These are phyloP conservation scores for Halocaridina rubra DNA, from an alignment of 2,888 invertebrate species.

Conservation along the genomic window DNA sequence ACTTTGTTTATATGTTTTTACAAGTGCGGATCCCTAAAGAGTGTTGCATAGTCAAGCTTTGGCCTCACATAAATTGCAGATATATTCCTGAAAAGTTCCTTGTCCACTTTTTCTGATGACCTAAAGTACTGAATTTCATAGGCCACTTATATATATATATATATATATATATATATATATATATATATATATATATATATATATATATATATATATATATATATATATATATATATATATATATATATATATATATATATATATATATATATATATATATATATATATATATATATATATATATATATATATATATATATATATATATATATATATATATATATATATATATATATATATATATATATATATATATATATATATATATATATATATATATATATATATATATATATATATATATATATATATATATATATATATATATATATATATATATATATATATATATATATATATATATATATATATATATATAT, in stretches of 20 bases:
- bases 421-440: background rate
- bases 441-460: background rate
- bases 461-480: background rate
- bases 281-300: conserved; percentile 14
- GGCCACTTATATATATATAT: background rate
- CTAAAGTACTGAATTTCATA: too few species aligned
- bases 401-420: background rate
- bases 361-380: conserved; percentile 1
- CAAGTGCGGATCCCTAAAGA: too few species aligned
- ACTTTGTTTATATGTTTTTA: too few species aligned
- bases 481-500: background rate
- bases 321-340: conserved; percentile 14
- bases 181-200: conserved; percentile 14
- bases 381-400: background rate
- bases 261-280: conserved; percentile 14
- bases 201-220: conserved; percentile 14
- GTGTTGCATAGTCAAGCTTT: too few species aligned
- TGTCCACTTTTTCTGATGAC: too few species aligned
- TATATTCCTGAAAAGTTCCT: too few species aligned
- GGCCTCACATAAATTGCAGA: too few species aligned
- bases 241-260: conserved; percentile 14
- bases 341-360: conserved; percentile 1
- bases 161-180: conserved; percentile 1
- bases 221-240: background rate
- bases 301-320: conserved; percentile 10